phyloP scores from a whole-genome alignment of 2,113 vertebrate species.

The Leucopsar rothschildi region DNA sequence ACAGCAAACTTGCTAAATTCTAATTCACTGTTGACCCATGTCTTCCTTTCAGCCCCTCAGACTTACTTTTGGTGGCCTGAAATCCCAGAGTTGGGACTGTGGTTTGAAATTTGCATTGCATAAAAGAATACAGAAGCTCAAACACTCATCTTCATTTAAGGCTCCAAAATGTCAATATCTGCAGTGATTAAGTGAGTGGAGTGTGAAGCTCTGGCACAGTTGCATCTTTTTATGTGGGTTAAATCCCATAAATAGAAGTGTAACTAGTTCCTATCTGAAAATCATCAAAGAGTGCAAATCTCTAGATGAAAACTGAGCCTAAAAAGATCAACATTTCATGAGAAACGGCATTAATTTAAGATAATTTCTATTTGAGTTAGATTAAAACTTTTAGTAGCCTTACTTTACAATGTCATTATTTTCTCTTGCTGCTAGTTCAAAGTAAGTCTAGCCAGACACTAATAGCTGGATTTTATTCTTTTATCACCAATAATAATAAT shows the following conservation, averaged over 20 bases:
- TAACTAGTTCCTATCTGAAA: neutral
- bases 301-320: neutral
- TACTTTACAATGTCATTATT: neutral
- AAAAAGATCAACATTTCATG: neutral
- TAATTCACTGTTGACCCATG: rapidly evolving
- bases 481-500: neutral
- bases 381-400: neutral
- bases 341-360: neutral
- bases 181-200: neutral
- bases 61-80: neutral
- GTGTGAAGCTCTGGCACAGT: neutral
- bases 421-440: neutral
- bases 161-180: neutral
- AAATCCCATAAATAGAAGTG: neutral
- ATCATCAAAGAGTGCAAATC: neutral
- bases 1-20: neutral
- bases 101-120: neutral
- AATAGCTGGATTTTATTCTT: neutral
- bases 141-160: neutral
- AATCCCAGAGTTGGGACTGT: neutral
- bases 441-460: neutral
- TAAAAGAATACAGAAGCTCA: neutral
- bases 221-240: neutral
- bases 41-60: neutral
- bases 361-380: neutral